A percentile compares a stretch with the other conserved stretches of the same genome.
phyloP scores from a whole-genome alignment of 2,888 invertebrate species.

The Drosophila tripunctata region DNA sequence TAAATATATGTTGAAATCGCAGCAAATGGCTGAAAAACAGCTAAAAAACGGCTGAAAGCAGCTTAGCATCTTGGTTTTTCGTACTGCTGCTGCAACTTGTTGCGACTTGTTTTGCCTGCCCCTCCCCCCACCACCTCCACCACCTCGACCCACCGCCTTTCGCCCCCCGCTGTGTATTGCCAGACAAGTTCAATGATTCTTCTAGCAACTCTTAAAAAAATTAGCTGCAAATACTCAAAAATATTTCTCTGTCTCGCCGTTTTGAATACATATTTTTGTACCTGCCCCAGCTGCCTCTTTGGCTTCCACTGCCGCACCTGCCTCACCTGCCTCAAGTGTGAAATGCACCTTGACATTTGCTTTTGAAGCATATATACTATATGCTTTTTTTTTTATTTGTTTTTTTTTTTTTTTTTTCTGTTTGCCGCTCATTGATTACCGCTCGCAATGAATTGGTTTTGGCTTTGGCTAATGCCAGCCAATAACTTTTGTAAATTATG shows the following conservation, averaged over 20 bases:
- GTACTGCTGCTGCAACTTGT: slow-evolving; percentile 53
- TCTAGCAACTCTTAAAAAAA: slow-evolving; percentile 54
- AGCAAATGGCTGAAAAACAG: slow-evolving; percentile 60
- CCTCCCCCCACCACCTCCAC: background rate
- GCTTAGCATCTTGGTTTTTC: slow-evolving; percentile 32
- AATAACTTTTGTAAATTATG: slow-evolving; percentile 51
- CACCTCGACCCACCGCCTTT: background rate
- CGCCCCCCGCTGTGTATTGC: slow-evolving; percentile 1
- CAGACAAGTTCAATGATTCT: slow-evolving; percentile 77
- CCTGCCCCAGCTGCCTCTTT: slow-evolving; percentile 8
- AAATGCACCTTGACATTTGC: slow-evolving; percentile 78
- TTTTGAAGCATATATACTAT: background rate
- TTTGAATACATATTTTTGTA: slow-evolving; percentile 6
- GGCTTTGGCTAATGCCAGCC: slow-evolving; percentile 33
- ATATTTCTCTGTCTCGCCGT: slow-evolving; percentile 31
- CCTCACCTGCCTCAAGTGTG: slow-evolving; percentile 52
- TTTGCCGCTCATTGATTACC: slow-evolving; percentile 53
- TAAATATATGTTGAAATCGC: slow-evolving; percentile 75
- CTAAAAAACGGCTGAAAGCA: slow-evolving; percentile 45
- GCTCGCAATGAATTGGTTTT: slow-evolving; percentile 61
- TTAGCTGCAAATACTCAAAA: slow-evolving; percentile 64
- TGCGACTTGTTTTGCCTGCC: slow-evolving; percentile 37
- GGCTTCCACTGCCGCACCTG: no score
- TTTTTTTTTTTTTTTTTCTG: slow-evolving; percentile 24
- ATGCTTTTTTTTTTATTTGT: slow-evolving; percentile 4